These are phyloP conservation scores for Crambe crambe DNA, from an alignment of 37 sponge, comb jelly and placozoan species.

Conservation along the genomic window DNA sequence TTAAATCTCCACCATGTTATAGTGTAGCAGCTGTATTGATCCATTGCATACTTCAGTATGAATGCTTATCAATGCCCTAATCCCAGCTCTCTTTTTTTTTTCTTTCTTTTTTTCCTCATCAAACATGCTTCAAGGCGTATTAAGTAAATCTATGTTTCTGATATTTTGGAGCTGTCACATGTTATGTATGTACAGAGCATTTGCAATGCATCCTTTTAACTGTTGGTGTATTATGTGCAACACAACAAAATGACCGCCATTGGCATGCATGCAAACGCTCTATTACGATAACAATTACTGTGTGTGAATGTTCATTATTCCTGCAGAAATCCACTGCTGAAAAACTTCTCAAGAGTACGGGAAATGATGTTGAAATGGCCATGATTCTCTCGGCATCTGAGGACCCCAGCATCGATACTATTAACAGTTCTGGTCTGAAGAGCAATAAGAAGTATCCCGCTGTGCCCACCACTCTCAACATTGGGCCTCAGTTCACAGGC, in stretches of 20 bases:
- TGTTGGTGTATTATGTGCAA: too few species aligned
- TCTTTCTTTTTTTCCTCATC: not conserved
- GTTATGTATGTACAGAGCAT: too few species aligned
- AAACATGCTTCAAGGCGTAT: too few species aligned
- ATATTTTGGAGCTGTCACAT: too few species aligned
- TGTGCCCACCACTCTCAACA: not conserved
- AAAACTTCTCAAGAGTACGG: slow-evolving; percentile 31
- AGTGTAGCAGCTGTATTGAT: not conserved
- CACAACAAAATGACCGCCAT: too few species aligned
- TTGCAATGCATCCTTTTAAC: too few species aligned
- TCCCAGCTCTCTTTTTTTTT: not conserved
- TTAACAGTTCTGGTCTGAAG: not conserved
- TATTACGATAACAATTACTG: too few species aligned
- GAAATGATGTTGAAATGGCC: slow-evolving; percentile 49
- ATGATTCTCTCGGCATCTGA: not conserved
- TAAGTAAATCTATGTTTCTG: too few species aligned
- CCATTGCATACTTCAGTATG: not conserved
- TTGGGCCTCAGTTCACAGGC: not conserved
- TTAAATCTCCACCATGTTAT: not conserved
- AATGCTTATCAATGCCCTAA: not conserved
- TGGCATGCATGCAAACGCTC: too few species aligned
- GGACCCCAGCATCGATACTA: not conserved
- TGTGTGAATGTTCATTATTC: too few species aligned
- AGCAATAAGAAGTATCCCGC: not conserved
- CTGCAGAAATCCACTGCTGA: slow-evolving; percentile 28